Percentiles rank a stretch among this genome's conserved stretches.
phyloP scores from a whole-genome alignment of 2,113 vertebrate genomes.

The Carollia perspicillata region DNA sequence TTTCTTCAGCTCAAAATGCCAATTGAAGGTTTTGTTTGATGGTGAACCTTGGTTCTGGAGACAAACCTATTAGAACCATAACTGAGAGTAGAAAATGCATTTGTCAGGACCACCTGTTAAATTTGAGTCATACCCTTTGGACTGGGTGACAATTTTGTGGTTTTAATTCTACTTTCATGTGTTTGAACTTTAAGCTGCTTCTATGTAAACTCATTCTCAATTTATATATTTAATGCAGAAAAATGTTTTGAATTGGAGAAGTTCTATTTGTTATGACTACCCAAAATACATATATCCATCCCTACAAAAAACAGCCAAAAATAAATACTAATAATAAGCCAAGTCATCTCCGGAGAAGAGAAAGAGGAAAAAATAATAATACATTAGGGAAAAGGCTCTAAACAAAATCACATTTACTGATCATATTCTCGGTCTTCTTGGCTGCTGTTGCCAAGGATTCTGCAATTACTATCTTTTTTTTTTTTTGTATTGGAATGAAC shows the following conservation, averaged over 20 bases:
- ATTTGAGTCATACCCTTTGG: constrained; percentile 51
- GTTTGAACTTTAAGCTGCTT: constrained; percentile 49
- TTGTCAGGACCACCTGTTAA: constrained; percentile 40
- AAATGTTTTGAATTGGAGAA: constrained; percentile 30
- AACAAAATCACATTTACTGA: constrained; percentile 58
- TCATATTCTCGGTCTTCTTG: constrained; percentile 45
- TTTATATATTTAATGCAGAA: background rate
- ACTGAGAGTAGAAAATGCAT: constrained; percentile 37
- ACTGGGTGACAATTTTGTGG: constrained; percentile 51
- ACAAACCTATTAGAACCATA: constrained; percentile 55
- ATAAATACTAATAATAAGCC: background rate
- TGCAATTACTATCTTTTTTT: constrained; percentile 62
- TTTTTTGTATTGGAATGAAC: constrained; percentile 58
- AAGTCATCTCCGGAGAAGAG: constrained; percentile 28
- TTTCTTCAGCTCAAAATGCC: constrained; percentile 41
- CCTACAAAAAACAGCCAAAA: background rate
- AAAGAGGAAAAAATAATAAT: background rate
- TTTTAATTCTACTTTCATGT: constrained; percentile 55
- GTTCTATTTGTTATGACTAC: background rate
- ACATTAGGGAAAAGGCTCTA: background rate
- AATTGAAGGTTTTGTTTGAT: constrained; percentile 51
- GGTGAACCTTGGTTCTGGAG: constrained; percentile 47
- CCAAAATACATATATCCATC: background rate
- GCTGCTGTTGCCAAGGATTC: constrained; percentile 70
- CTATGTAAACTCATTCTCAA: background rate